A percentile compares a stretch with the other conserved stretches of the same genome.
phyloP scores from a whole-genome alignment of 2,888 invertebrate species.

The Cheilosia vulpina region DNA sequence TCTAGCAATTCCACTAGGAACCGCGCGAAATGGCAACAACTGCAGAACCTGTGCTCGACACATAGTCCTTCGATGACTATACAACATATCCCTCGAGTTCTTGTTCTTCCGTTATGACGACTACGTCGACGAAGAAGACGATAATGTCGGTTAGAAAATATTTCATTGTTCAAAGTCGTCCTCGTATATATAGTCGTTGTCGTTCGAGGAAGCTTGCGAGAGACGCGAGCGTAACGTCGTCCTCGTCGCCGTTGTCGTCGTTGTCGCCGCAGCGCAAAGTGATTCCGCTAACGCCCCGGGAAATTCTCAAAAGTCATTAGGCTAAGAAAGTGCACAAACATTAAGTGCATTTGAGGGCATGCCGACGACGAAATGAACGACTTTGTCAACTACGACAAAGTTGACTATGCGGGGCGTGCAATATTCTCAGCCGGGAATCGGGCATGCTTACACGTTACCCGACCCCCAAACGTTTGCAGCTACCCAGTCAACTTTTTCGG shows the following conservation, averaged over 20 bases:
- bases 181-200: no score
- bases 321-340: conserved; percentile 75
- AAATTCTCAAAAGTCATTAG: conserved; percentile 75
- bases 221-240: conserved; percentile 53
- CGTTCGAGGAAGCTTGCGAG: conserved; percentile 21
- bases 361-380: conserved; percentile 48
- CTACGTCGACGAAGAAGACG: conserved; percentile 34
- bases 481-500: background rate
- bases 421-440: conserved; percentile 57
- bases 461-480: background rate
- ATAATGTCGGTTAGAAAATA: conserved; percentile 68
- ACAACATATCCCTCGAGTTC: conserved; percentile 46
- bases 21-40: conserved; percentile 64
- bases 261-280: conserved; percentile 64
- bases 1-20: conserved; percentile 66
- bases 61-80: conserved; percentile 44
- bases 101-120: conserved; percentile 37
- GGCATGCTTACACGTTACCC: background rate
- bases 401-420: conserved; percentile 57
- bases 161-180: conserved; percentile 56
- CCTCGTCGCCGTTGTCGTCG: conserved; percentile 36
- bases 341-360: conserved; percentile 73
- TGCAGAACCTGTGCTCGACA: background rate
- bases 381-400: conserved; percentile 71
- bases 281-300: conserved; percentile 73